Evolutionary conservation across 1,140 invertebrate genomes (phyloP).

Genomic region (Calycopis cecrops): DNA sequence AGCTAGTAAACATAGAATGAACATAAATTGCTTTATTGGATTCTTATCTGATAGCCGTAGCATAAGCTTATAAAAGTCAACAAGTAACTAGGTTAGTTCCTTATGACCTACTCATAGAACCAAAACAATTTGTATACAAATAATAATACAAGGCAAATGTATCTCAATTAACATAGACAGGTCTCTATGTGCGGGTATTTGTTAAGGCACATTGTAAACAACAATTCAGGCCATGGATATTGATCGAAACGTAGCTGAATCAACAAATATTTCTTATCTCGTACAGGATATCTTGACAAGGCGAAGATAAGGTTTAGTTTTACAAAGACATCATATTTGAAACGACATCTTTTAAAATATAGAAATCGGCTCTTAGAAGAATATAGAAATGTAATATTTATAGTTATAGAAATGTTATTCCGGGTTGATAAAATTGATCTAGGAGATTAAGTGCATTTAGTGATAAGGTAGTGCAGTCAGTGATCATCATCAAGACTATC

Average conservation of each 20-base stretch:
- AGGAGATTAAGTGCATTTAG: background rate
- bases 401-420: no score
- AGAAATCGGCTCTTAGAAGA: no score
- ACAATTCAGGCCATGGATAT: constrained; percentile 43
- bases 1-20: no score
- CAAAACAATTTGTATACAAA: background rate
- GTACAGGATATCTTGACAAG: constrained; percentile 50
- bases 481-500: background rate
- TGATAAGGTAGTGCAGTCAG: background rate
- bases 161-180: no score
- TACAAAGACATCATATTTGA: constrained; percentile 23
- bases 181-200: constrained; percentile 22
- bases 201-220: constrained; percentile 17
- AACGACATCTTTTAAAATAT: constrained; percentile 14
- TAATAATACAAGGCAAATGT: background rate
- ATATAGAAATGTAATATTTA: no score
- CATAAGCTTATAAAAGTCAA: no score
- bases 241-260: constrained; percentile 45
- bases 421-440: background rate
- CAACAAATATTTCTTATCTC: constrained; percentile 59
- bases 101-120: no score
- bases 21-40: no score
- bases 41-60: no score
- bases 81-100: no score
- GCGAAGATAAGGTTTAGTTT: constrained; percentile 46